Conservation (phyloP, 1,140 invertebrate genomes). For the Pachypeltis micranthus region DNA sequence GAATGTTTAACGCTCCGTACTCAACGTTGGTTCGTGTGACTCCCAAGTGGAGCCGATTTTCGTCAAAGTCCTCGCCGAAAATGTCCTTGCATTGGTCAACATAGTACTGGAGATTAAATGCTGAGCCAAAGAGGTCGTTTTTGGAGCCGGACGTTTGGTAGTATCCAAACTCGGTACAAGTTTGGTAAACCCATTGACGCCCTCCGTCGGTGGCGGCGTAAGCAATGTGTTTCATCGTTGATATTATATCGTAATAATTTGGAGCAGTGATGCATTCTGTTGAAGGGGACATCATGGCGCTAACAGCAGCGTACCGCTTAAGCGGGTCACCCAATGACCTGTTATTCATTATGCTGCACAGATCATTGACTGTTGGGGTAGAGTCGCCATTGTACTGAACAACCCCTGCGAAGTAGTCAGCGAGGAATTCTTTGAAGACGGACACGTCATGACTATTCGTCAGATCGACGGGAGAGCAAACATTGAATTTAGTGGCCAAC, state of each 20-base stretch:
- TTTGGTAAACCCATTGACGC: constrained; percentile 88
- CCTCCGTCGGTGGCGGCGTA: constrained; percentile 40
- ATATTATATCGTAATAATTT: constrained; percentile 66
- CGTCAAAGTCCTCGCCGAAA: constrained; percentile 51
- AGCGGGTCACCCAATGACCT: constrained; percentile 45
- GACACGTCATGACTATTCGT: constrained; percentile 55
- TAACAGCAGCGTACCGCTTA: constrained; percentile 59
- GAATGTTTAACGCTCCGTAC: constrained; percentile 63
- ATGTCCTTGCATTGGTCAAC: constrained; percentile 72
- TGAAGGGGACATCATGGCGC: constrained; percentile 42
- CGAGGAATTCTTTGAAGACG: constrained; percentile 66
- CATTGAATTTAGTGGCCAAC: constrained; percentile 35
- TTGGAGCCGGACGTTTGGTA: constrained; percentile 70
- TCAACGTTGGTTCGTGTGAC: constrained; percentile 60
- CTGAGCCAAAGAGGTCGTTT: constrained; percentile 51
- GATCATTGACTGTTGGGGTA: constrained; percentile 23
- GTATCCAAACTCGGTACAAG: constrained; percentile 92
- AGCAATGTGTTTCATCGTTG: constrained; percentile 48
- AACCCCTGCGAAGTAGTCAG: constrained; percentile 70
- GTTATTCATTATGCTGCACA: constrained; percentile 53
- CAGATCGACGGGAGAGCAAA: constrained; percentile 64
- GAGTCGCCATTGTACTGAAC: constrained; percentile 95
- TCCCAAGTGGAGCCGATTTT: constrained; percentile 43
- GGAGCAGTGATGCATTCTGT: constrained; percentile 45
- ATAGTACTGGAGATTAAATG: constrained; percentile 68